phyloP scores from a whole-genome alignment of 2,113 vertebrate genomes.

The Formicarius rufipectus region DNA sequence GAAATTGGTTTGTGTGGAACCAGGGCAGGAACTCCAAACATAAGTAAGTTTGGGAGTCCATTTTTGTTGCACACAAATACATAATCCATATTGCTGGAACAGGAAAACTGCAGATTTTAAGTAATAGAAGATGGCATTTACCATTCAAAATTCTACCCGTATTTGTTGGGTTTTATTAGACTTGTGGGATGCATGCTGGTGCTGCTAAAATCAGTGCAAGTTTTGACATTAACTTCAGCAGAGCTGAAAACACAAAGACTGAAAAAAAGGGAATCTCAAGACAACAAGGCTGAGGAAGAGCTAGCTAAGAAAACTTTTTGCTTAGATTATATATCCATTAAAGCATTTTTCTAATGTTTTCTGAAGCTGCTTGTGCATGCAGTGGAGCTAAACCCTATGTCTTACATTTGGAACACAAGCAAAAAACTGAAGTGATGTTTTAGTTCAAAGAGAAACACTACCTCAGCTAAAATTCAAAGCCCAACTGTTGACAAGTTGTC shows the following conservation, averaged over 20 bases:
- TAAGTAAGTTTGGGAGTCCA: background rate
- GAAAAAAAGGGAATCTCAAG: background rate
- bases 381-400: background rate
- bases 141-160: background rate
- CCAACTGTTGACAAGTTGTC: background rate
- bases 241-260: background rate
- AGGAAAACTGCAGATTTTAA: background rate
- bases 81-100: background rate
- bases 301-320: background rate
- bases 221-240: background rate
- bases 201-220: background rate
- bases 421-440: rapidly evolving
- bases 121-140: background rate
- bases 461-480: background rate
- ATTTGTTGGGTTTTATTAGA: background rate
- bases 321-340: background rate
- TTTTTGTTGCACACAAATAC: background rate
- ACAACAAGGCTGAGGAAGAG: background rate
- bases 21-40: background rate
- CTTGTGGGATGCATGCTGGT: background rate
- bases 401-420: background rate
- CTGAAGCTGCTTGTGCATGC: background rate
- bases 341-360: background rate
- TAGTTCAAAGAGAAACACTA: background rate
- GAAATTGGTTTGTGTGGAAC: background rate